phyloP scores from a whole-genome alignment of 2,888 invertebrate genomes.

The Deilephila porcellus region DNA sequence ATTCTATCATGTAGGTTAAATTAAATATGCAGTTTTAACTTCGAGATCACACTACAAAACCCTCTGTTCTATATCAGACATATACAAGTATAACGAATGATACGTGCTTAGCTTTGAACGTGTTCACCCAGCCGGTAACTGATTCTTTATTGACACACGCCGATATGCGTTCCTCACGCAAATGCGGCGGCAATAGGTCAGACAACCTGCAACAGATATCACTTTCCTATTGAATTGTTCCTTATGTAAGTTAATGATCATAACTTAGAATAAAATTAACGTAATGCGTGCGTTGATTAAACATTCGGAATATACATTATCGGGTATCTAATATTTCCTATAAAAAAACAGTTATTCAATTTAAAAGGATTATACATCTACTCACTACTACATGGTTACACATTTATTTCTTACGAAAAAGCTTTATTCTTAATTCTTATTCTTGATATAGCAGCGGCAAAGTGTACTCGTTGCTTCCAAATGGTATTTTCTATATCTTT shows the following conservation, averaged over 20 bases:
- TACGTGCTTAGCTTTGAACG: constrained; percentile 87
- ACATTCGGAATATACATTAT: no score
- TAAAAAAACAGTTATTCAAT: no score
- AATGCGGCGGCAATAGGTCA: constrained; percentile 88
- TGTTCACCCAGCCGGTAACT: constrained; percentile 93
- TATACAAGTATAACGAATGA: constrained; percentile 1
- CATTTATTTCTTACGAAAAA: constrained; percentile 73
- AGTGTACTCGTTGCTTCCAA: constrained; percentile 87
- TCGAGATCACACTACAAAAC: background rate
- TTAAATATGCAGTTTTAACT: background rate
- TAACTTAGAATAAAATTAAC: no score
- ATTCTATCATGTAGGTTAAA: no score
- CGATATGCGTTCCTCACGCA: constrained; percentile 88
- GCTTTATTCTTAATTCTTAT: constrained; percentile 91
- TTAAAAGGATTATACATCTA: background rate
- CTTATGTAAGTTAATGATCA: no score
- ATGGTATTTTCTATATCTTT: constrained; percentile 86
- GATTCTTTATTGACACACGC: constrained; percentile 82
- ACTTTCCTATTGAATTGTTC: background rate
- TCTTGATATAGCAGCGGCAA: constrained; percentile 91
- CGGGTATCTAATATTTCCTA: no score
- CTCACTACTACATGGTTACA: background rate
- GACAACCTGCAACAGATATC: constrained; percentile 72
- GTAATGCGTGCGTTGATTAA: no score
- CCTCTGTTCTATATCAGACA: background rate